Percentiles rank a stretch among this genome's conserved stretches.
Evolutionary conservation across 2,113 vertebrate species (phyloP).

Genomic region (Embiotoca jacksoni): DNA sequence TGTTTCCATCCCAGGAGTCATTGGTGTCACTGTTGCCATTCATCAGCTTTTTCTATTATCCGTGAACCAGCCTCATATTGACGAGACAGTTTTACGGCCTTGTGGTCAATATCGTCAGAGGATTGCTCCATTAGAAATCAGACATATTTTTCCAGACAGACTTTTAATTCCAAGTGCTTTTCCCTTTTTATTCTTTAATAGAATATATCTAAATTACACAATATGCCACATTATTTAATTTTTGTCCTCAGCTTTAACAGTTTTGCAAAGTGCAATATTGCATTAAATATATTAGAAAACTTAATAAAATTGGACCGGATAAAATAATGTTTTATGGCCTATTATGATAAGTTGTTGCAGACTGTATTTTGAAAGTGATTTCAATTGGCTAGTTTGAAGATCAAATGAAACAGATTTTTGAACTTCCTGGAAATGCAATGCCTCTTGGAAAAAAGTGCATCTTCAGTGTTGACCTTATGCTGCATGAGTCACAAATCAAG

Average conservation of each 20-base stretch:
- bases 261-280: neutral
- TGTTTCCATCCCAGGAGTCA: slow-evolving; percentile 24
- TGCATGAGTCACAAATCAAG: too few species aligned
- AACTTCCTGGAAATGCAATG: neutral
- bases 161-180: slow-evolving; percentile 9
- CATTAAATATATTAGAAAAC: neutral
- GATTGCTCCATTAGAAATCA: slow-evolving; percentile 47
- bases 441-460: neutral
- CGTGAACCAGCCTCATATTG: slow-evolving; percentile 45
- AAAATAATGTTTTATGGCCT: neutral
- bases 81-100: slow-evolving; percentile 55
- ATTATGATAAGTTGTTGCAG: neutral
- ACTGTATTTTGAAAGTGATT: neutral
- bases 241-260: neutral
- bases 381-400: slow-evolving; percentile 4
- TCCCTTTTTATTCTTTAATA: slow-evolving; percentile 2
- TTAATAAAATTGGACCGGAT: neutral
- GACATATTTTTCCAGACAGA: slow-evolving; percentile 33
- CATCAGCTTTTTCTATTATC: slow-evolving; percentile 50
- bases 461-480: neutral
- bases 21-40: slow-evolving; percentile 34
- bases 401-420: neutral
- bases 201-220: too few species aligned
- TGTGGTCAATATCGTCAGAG: slow-evolving; percentile 49
- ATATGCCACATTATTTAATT: neutral